Evolutionary conservation across 2,797 vertebrate genomes (phyloP).

Genomic region (Rhyacichthys aspro): DNA sequence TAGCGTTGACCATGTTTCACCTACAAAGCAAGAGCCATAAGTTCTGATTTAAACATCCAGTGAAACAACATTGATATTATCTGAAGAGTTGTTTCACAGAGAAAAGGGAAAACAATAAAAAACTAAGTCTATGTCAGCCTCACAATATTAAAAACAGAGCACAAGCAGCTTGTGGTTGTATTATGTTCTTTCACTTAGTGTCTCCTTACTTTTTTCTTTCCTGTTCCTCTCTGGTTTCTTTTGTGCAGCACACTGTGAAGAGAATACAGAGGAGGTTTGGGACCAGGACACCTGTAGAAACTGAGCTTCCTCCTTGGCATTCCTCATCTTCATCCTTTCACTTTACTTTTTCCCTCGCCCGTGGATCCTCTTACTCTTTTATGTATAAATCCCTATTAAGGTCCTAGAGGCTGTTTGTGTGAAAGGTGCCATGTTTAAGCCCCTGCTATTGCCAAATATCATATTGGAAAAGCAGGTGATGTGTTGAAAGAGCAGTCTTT

Average conservation of each 20-base stretch:
- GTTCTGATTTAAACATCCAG: not conserved
- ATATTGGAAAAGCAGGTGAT: constrained; percentile 33
- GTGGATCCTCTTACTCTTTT: constrained; percentile 46
- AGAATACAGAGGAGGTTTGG: constrained; percentile 23
- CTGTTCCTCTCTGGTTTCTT: constrained; percentile 9
- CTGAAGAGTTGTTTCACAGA: not conserved
- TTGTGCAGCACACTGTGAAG: constrained; percentile 7
- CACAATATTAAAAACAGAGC: constrained; percentile 20
- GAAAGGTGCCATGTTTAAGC: constrained; percentile 61
- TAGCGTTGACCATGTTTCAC: not conserved
- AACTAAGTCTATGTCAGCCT: constrained; percentile 21
- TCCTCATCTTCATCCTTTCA: constrained; percentile 6
- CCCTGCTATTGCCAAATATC: constrained; percentile 41
- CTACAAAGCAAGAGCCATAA: not conserved
- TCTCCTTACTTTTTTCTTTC: constrained; percentile 20
- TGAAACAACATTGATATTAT: no score
- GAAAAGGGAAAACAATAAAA: constrained; percentile 20
- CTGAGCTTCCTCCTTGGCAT: not conserved
- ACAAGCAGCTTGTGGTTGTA: constrained; percentile 16
- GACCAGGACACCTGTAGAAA: constrained; percentile 19
- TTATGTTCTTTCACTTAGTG: constrained; percentile 18
- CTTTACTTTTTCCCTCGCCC: constrained; percentile 8
- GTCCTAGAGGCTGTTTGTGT: constrained; percentile 46
- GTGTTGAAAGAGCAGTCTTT: constrained; percentile 56
- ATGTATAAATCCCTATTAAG: constrained; percentile 60